Evolutionary conservation across 1,140 invertebrate genomes (phyloP), one percentile per base, ranked within the genome.

Genomic region (Palaemon carinicauda): DNA sequence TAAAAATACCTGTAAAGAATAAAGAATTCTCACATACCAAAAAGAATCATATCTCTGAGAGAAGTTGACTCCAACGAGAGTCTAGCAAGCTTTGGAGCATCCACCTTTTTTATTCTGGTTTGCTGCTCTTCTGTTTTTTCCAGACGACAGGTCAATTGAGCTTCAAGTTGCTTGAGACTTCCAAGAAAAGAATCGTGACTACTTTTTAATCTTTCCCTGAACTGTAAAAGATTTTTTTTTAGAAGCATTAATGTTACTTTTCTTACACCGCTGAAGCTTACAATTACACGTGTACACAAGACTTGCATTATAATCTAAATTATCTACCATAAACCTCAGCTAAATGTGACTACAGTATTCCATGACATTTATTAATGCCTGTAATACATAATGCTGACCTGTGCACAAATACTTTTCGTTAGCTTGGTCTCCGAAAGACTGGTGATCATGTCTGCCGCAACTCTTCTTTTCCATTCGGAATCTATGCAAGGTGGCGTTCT

Each of bases 31-130:
- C 41, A n/a, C n/a, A 41, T 90, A 93, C 93, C 94, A 91, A 95
- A 95, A 84, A 95, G 92, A 2, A 97, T 93, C 56, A 94, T 92
- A 91, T 97, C 96, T 90, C 94, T 95, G 90, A 97, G 94, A 0
- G 96, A 97, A 1, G 95, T 96, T 80, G 95, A 96, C 91, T 97
- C 96, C 4, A 98, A 91, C 4, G 96, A 95, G n/a, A 97, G 92
- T 75, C 96, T 94, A 0, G 97, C 96, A 80, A 97, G 93, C 82
- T 94, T 92, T 0, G 96, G 97, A 0, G 96, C 96, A 91, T 96
- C 94, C 88, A 94, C 93, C 92, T 97, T 97, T 52, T 96, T 92
- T 41, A 96, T 94, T 12, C 94, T 93, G 73, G 95, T 92, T 89
- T 96, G 94, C 86, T 95, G 94, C 88, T 97, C 96, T 91, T 97